phyloP scores from a whole-genome alignment of 2,113 vertebrate species.

The Heptranchias perlo region DNA sequence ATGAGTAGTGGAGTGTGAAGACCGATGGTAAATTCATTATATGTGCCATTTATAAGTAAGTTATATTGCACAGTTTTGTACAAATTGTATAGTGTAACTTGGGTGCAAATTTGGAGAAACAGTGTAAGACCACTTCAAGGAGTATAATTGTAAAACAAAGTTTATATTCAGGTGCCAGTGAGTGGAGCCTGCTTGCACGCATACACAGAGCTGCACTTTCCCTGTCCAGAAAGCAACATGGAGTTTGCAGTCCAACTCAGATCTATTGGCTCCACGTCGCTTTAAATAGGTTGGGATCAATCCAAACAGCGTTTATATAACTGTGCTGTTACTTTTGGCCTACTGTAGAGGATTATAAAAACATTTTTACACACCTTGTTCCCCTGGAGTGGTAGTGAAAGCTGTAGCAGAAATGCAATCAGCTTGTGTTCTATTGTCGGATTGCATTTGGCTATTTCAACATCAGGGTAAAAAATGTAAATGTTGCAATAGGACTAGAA shows the following conservation, averaged over 20 bases:
- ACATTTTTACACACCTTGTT: neutral
- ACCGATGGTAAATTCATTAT: neutral
- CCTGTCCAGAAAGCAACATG: neutral
- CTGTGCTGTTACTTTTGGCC: neutral
- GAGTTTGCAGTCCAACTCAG: neutral
- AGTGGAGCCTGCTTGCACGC: neutral
- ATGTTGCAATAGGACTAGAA: neutral
- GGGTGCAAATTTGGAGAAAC: neutral
- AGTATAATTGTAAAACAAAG: neutral
- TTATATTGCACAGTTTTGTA: neutral
- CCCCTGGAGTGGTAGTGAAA: neutral
- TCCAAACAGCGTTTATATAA: neutral
- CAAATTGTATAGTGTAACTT: neutral
- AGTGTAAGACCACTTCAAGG: neutral
- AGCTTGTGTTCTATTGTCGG: neutral
- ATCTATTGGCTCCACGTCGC: neutral
- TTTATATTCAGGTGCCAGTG: neutral
- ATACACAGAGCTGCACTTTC: neutral
- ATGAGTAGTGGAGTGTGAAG: neutral
- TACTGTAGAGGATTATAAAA: neutral
- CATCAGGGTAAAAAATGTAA: neutral
- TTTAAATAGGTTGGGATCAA: neutral
- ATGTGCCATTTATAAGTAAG: neutral
- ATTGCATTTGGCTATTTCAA: neutral
- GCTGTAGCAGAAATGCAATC: neutral